Evolutionary conservation across 2,888 invertebrate species (phyloP).

Genomic region (Rhingia rostrata): DNA sequence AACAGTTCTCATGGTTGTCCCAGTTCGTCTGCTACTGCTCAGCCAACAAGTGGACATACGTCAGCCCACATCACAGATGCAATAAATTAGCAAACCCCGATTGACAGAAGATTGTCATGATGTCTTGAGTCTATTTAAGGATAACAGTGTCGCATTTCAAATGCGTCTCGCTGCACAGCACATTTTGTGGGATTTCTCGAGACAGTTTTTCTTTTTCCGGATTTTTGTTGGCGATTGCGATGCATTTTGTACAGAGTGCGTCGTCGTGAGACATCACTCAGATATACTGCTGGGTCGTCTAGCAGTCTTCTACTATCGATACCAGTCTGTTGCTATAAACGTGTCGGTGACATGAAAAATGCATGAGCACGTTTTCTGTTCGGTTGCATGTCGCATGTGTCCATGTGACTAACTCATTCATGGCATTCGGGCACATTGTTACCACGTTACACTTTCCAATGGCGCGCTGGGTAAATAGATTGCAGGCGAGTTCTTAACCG

Average conservation of each 20-base stretch:
- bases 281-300: conserved; percentile 24
- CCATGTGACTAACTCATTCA: conserved; percentile 2
- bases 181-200: conserved; percentile 55
- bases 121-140: conserved; percentile 65
- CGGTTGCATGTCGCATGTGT: neutral
- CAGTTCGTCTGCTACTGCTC: conserved; percentile 50
- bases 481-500: conserved; percentile 6
- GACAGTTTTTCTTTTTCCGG: conserved; percentile 67
- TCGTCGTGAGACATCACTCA: conserved; percentile 37
- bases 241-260: neutral
- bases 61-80: conserved; percentile 49
- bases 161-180: conserved; percentile 12
- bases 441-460: conserved; percentile 56
- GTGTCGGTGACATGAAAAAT: conserved; percentile 50
- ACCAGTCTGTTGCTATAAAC: neutral
- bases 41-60: conserved; percentile 5
- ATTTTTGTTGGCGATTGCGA: conserved; percentile 26
- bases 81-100: conserved; percentile 65
- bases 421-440: conserved; percentile 16
- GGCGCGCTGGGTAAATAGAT: conserved; percentile 15
- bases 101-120: conserved; percentile 69
- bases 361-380: conserved; percentile 40
- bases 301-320: conserved; percentile 17
- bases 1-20: conserved; percentile 31
- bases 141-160: conserved; percentile 66